Conservation (phyloP, 2,797 vertebrate genomes). For the Epinephelus awoara region DNA sequence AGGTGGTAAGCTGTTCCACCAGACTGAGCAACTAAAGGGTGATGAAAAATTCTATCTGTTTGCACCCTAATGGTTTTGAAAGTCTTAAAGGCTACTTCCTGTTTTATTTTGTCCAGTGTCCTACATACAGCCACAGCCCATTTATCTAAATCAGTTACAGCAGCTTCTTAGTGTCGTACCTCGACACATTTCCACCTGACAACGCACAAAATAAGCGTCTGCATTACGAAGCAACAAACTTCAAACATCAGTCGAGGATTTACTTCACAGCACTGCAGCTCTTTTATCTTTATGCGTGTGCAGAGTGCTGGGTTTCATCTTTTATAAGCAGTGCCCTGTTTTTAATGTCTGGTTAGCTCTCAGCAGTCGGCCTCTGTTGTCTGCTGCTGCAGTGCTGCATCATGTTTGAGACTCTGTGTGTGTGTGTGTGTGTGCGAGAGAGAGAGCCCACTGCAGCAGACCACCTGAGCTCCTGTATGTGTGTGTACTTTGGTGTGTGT, state of each 20-base stretch:
- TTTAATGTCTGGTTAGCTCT: slow-evolving; percentile 25
- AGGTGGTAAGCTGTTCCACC: slow-evolving; percentile 44
- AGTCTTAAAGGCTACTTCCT: too few species aligned
- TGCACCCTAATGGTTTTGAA: not conserved
- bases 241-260: not conserved
- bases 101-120: not conserved
- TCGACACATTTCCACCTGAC: not conserved
- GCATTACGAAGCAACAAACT: not conserved
- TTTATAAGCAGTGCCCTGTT: slow-evolving; percentile 19
- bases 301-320: not conserved
- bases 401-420: slow-evolving; percentile 48
- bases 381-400: slow-evolving; percentile 73
- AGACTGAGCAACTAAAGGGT: not conserved
- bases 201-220: not conserved
- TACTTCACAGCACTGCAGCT: slow-evolving; percentile 20
- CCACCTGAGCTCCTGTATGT: slow-evolving; percentile 55
- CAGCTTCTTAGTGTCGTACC: not conserved
- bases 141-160: slow-evolving; percentile 11
- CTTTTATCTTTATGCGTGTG: not conserved
- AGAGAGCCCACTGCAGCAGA: slow-evolving; percentile 55
- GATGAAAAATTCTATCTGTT: not conserved
- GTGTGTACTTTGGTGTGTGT: slow-evolving; percentile 16
- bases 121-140: not conserved
- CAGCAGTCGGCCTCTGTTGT: slow-evolving; percentile 24
- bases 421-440: slow-evolving; percentile 20